Evolutionary conservation across 2,888 invertebrate species (phyloP).

Genomic region (Tetragonisca angustula): DNA sequence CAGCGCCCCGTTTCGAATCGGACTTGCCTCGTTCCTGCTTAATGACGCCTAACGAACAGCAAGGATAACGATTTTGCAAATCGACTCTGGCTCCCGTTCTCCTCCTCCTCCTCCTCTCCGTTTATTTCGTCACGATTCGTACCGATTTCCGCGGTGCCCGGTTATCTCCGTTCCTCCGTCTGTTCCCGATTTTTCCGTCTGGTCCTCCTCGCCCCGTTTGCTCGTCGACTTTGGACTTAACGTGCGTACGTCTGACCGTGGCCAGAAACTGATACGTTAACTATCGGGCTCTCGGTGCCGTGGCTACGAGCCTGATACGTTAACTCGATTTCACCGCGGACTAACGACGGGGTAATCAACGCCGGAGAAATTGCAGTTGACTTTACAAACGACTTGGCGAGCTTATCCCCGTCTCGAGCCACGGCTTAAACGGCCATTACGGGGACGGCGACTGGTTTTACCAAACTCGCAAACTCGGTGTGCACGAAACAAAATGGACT

Average conservation of each 20-base stretch:
- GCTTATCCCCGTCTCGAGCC: constrained; percentile 29
- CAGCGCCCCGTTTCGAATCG: not conserved
- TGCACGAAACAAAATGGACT: not conserved
- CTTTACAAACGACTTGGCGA: constrained; percentile 45
- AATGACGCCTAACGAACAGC: constrained; percentile 25
- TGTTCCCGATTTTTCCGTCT: too few species aligned
- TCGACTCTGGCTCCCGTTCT: not conserved
- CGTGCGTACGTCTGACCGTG: not conserved
- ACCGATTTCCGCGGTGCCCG: not conserved
- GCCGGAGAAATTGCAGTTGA: constrained; percentile 47
- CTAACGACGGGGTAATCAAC: constrained; percentile 36
- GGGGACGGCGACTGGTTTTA: constrained; percentile 37
- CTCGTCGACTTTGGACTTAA: too few species aligned
- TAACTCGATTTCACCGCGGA: constrained; percentile 40
- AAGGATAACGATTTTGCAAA: constrained; percentile 16
- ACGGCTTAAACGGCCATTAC: constrained; percentile 36
- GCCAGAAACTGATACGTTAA: constrained; percentile 14
- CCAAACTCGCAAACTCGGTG: constrained; percentile 6
- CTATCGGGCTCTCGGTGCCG: constrained; percentile 13
- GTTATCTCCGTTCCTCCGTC: not conserved
- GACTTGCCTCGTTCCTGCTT: constrained; percentile 8
- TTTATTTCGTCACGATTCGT: not conserved
- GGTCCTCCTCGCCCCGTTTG: too few species aligned
- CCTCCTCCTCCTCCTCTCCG: not conserved
- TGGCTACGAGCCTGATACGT: constrained; percentile 27